These are phyloP conservation scores for Sebastes flavidus DNA, from an alignment of 2,797 vertebrate genomes.

Conservation along the genomic window DNA sequence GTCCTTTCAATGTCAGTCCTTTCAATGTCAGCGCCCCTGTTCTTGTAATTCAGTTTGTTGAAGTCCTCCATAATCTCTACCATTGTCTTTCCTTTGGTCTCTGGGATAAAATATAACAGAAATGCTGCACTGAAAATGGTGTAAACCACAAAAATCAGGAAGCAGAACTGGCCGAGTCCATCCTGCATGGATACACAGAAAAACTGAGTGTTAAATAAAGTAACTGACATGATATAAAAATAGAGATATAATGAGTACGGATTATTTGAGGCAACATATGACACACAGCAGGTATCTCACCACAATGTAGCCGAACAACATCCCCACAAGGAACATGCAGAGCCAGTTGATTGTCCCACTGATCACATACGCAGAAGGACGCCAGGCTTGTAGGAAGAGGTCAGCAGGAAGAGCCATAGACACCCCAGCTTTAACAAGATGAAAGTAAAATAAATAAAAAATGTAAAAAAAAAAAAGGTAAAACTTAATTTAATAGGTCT, in stretches of 20 bases:
- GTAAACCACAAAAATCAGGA: constrained; percentile 75
- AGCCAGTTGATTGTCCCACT: constrained; percentile 80
- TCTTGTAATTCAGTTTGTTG: constrained; percentile 73
- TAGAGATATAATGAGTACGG: neutral
- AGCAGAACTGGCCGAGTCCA: constrained; percentile 82
- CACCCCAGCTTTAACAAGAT: constrained; percentile 73
- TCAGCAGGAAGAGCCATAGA: constrained; percentile 81
- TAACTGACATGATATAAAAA: neutral
- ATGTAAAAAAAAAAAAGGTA: no score
- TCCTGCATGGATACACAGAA: constrained; percentile 69
- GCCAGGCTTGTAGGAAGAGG: constrained; percentile 86
- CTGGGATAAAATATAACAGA: constrained; percentile 68
- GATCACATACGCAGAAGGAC: constrained; percentile 83
- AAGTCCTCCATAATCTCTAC: constrained; percentile 74
- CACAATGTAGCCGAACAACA: constrained; percentile 84
- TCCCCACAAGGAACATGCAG: constrained; percentile 80
- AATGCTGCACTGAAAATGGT: constrained; percentile 52
- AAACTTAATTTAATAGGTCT: no score
- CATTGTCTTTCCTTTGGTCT: constrained; percentile 76
- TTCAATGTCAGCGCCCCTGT: constrained; percentile 9
- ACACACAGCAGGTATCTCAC: constrained; percentile 66
- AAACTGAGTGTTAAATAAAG: neutral
- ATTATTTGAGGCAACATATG: neutral
- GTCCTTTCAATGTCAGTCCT: neutral
- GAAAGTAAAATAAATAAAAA: neutral